Conservation (phyloP, 2,113 vertebrate genomes). For the Protobothrops mucrosquamatus region DNA sequence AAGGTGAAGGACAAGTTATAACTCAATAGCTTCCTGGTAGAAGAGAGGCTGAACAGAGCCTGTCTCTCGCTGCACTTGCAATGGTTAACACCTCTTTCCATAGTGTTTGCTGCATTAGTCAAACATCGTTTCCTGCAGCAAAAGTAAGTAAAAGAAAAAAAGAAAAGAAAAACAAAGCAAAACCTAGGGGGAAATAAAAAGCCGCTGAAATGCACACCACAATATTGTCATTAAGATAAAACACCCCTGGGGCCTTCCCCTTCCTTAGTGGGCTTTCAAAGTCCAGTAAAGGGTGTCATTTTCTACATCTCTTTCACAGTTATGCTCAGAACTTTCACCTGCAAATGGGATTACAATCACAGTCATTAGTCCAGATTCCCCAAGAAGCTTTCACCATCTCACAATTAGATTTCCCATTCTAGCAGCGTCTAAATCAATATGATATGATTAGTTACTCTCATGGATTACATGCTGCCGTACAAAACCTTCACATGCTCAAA, state of each 20-base stretch:
- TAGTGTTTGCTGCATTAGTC: neutral
- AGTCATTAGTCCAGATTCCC: slow-evolving; percentile 75
- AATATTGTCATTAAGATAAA: slow-evolving; percentile 23
- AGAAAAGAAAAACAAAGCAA: neutral
- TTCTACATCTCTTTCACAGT: slow-evolving; percentile 63
- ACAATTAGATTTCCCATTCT: slow-evolving; percentile 77
- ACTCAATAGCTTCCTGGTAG: neutral
- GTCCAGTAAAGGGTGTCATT: slow-evolving; percentile 7
- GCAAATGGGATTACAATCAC: slow-evolving; percentile 77
- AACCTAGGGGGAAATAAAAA: neutral
- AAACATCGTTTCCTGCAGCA: neutral
- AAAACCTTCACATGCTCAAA: slow-evolving; percentile 75
- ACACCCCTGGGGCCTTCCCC: neutral
- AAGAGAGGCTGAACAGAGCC: neutral
- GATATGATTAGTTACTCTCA: slow-evolving; percentile 76
- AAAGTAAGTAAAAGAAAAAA: neutral
- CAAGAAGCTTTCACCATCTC: slow-evolving; percentile 75
- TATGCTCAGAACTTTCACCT: slow-evolving; percentile 72
- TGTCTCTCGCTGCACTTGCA: neutral
- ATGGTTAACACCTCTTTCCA: neutral
- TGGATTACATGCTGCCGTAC: slow-evolving; percentile 75
- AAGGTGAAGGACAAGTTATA: slow-evolving; percentile 10
- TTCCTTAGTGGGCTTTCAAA: slow-evolving; percentile 26
- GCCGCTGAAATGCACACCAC: slow-evolving; percentile 17
- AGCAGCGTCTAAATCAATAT: slow-evolving; percentile 78